Percentiles rank a stretch among this genome's conserved stretches.
Conservation (phyloP, 1,140 invertebrate genomes). For the Brachionus paranguensis region DNA sequence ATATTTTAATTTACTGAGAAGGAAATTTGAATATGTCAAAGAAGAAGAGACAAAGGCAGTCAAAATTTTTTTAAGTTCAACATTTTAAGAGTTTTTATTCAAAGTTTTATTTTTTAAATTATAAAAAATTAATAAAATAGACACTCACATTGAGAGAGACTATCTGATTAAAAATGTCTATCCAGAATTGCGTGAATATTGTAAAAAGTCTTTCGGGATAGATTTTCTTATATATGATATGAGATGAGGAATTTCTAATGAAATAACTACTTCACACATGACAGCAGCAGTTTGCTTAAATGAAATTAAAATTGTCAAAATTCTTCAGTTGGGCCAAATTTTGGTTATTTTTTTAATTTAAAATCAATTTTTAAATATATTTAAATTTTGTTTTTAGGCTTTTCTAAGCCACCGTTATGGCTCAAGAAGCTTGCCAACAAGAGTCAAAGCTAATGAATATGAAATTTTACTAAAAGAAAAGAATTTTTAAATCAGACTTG, state of each 20-base stretch:
- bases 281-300: conserved; percentile 29
- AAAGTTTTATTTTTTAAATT: neutral
- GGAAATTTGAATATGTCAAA: neutral
- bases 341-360: neutral
- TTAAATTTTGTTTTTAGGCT: neutral
- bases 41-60: neutral
- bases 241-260: conserved; percentile 42
- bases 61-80: conserved; percentile 25
- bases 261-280: conserved; percentile 40
- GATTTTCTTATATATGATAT: conserved; percentile 49
- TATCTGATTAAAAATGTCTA: conserved; percentile 47
- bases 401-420: conserved; percentile 40
- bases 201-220: conserved; percentile 46
- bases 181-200: conserved; percentile 47
- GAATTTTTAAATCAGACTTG: too few species aligned
- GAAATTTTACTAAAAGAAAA: neutral
- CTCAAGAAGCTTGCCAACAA: conserved; percentile 63
- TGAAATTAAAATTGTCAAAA: conserved; percentile 39
- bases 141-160: conserved; percentile 40
- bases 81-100: neutral
- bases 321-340: conserved; percentile 39
- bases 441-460: neutral
- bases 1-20: neutral
- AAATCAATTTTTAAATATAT: neutral
- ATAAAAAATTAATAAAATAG: neutral